phyloP scores from a whole-genome alignment of 2,888 invertebrate genomes.

The Tyria jacobaeae region DNA sequence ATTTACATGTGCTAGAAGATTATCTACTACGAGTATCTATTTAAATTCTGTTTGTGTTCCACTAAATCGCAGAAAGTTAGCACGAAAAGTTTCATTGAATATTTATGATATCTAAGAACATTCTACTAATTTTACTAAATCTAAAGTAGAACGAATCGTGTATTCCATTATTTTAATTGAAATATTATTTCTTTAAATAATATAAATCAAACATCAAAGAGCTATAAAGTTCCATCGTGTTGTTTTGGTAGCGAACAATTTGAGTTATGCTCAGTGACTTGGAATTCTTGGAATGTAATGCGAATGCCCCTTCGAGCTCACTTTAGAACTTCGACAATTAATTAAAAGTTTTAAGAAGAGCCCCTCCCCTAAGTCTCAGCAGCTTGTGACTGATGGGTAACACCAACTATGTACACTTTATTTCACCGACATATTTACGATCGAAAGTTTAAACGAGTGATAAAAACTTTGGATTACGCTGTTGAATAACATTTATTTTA shows the following conservation, averaged over 20 bases:
- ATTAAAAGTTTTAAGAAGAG: slow-evolving; percentile 77
- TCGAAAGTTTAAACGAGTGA: slow-evolving; percentile 22
- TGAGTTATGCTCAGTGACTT: slow-evolving; percentile 68
- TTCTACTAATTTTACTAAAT: slow-evolving; percentile 13
- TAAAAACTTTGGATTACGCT: slow-evolving; percentile 25
- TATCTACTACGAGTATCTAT: slow-evolving; percentile 13
- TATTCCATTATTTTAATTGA: slow-evolving; percentile 32
- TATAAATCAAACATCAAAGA: slow-evolving; percentile 55
- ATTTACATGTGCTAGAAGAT: slow-evolving; percentile 7
- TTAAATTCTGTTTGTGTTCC: slow-evolving; percentile 8
- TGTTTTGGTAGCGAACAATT: slow-evolving; percentile 67
- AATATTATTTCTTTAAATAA: slow-evolving; percentile 36
- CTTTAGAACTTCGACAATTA: slow-evolving; percentile 71
- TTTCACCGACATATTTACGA: slow-evolving; percentile 39
- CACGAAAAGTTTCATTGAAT: slow-evolving; percentile 8
- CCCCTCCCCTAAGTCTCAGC: slow-evolving; percentile 36
- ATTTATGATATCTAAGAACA: slow-evolving; percentile 20
- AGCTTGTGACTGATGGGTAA: slow-evolving; percentile 44
- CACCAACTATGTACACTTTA: slow-evolving; percentile 42
- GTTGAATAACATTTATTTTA: slow-evolving; percentile 22
- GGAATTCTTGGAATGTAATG: slow-evolving; percentile 65
- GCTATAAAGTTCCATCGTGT: slow-evolving; percentile 50
- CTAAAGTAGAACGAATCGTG: slow-evolving; percentile 18
- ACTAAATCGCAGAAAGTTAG: slow-evolving; percentile 11
- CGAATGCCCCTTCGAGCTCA: slow-evolving; percentile 54